Conservation (phyloP, 2,797 vertebrate species). For the Pseudopleuronectes americanus region DNA sequence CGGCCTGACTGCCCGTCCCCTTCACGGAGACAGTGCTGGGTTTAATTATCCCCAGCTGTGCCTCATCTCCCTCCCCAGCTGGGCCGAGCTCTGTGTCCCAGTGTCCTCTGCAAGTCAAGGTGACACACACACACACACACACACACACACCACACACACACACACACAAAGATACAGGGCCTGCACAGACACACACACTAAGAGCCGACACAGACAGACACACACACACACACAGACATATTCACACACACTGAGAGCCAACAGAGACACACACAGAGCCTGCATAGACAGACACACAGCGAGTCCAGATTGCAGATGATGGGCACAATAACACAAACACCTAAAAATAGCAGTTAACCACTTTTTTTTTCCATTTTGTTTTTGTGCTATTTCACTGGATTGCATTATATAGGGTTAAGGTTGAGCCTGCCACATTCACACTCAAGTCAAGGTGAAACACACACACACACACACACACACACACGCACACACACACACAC, state of each 20-base stretch:
- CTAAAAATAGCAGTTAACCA: neutral
- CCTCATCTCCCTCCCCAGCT: slow-evolving; percentile 80
- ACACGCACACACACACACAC: slow-evolving; percentile 17
- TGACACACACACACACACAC: slow-evolving; percentile 54
- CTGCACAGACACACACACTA: no score
- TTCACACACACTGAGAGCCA: no score
- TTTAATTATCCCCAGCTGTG: slow-evolving; percentile 85
- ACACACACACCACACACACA: slow-evolving; percentile 7
- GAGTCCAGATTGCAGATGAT: slow-evolving; percentile 14
- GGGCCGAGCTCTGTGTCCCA: slow-evolving; percentile 70
- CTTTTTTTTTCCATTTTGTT: neutral
- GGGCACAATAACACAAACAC: slow-evolving; percentile 6
- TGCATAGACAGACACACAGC: slow-evolving; percentile 11
- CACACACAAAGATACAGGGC: slow-evolving; percentile 1
- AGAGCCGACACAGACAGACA: no score
- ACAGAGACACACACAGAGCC: no score
- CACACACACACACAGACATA: no score
- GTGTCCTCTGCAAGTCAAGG: slow-evolving; percentile 80
- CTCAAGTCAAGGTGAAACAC: slow-evolving; percentile 73
- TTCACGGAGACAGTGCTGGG: slow-evolving; percentile 72
- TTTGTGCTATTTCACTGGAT: neutral
- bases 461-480: slow-evolving; percentile 12
- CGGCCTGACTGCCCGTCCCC: slow-evolving; percentile 57
- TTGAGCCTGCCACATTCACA: slow-evolving; percentile 43
- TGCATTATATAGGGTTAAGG: neutral